Percentiles rank a stretch among this genome's conserved stretches.
These are phyloP conservation scores for Rosalia funebris DNA, from an alignment of 2,888 invertebrate genomes.

Conservation along the genomic window DNA sequence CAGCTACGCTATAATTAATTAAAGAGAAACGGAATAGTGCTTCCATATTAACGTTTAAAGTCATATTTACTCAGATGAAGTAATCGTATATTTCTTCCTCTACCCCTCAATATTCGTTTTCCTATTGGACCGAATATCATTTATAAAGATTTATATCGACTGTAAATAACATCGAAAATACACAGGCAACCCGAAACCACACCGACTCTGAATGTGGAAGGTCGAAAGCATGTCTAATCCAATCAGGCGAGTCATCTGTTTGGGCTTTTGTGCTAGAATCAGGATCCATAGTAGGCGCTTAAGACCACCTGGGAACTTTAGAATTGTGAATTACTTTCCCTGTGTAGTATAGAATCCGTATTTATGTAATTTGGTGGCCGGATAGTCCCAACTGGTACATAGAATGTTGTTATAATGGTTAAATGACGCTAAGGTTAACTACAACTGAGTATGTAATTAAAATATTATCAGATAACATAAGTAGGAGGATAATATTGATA, in stretches of 20 bases:
- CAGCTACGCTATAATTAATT: too few relatives aligned
- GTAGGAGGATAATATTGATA: too few relatives aligned
- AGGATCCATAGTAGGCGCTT: constrained; percentile 36
- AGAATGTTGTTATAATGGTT: too few relatives aligned
- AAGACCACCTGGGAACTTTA: constrained; percentile 37
- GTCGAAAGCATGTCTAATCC: constrained; percentile 36
- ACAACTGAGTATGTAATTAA: too few relatives aligned
- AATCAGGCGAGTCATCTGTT: constrained; percentile 38
- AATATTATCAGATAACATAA: too few relatives aligned
- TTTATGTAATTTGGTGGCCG: constrained; percentile 1
- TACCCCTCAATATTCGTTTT: not conserved
- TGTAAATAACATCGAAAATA: constrained; percentile 24
- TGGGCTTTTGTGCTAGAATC: constrained; percentile 31
- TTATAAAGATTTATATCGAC: constrained; percentile 28
- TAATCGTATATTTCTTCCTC: too few relatives aligned
- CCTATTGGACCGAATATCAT: constrained; percentile 17
- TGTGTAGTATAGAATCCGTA: not conserved
- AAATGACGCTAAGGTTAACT: too few relatives aligned
- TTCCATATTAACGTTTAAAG: too few relatives aligned
- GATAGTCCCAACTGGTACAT: not conserved
- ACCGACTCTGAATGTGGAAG: constrained; percentile 21
- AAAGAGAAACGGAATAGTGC: too few relatives aligned
- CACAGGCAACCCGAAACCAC: constrained; percentile 15
- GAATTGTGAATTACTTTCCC: constrained; percentile 25
- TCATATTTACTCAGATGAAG: too few relatives aligned